These are phyloP conservation scores for Orchesellides sinensis DNA, from an alignment of 2,888 invertebrate species.

Conservation along the genomic window DNA sequence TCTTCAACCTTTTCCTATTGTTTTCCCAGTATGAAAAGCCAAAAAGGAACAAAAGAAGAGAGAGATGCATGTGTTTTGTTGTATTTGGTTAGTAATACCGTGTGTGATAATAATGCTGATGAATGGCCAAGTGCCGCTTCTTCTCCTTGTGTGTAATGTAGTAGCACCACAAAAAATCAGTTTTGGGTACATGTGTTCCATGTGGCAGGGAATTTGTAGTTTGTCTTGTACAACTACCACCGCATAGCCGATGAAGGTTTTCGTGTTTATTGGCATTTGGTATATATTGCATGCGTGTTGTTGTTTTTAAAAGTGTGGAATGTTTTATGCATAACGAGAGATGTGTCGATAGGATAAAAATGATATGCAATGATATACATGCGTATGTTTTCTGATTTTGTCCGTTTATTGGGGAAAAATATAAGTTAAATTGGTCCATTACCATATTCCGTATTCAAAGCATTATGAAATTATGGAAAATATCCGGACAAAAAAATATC, in stretches of 20 bases:
- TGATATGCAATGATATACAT: too few species aligned
- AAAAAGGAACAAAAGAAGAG: background rate
- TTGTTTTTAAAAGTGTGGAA: too few species aligned
- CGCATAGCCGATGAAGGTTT: background rate
- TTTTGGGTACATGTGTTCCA: slow-evolving; percentile 5
- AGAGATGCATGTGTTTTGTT: background rate
- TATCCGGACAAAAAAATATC: too few species aligned
- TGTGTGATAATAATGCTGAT: slow-evolving; percentile 65
- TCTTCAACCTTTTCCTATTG: slow-evolving; percentile 2
- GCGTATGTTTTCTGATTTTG: too few species aligned
- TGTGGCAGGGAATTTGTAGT: slow-evolving; percentile 42
- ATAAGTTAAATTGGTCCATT: too few species aligned
- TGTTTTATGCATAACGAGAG: too few species aligned
- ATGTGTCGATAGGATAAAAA: too few species aligned
- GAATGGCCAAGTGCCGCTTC: slow-evolving; percentile 52
- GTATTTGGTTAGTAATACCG: slow-evolving; percentile 51
- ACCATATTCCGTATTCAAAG: too few species aligned
- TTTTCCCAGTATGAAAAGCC: background rate
- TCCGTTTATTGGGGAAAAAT: too few species aligned
- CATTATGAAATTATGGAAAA: too few species aligned
- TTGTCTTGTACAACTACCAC: background rate
- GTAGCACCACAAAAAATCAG: background rate
- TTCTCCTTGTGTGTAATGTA: slow-evolving; percentile 5
- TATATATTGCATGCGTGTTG: background rate
- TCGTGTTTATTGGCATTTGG: slow-evolving; percentile 37